Base-by-base conservation (phyloP, 2,888 invertebrate species). In the Heteromyza rotundicornis region DNA sequence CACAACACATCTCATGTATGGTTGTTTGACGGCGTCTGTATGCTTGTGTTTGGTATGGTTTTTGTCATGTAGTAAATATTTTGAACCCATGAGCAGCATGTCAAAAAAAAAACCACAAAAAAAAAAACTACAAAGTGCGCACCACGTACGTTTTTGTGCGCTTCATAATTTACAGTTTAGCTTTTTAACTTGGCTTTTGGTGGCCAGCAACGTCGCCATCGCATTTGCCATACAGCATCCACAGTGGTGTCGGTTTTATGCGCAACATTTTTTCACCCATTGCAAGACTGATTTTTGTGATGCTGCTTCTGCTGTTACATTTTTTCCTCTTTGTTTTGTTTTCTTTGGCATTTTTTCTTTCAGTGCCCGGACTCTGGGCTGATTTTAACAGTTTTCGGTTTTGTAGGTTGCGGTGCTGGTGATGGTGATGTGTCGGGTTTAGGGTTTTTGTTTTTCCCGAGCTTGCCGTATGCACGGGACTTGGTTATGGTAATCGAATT, bases 401-500 rank as follows among this genome's bases (percentile, higher is more conserved):
- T 56, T 14, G 19, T 44, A n/a, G 14, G 40, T 40, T 40, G 40
- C 14, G 40, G 14, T n/a, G 40, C 10, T 40, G 14, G 5, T n/a
- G 40, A 3, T n/a, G 40, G 40, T n/a, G 40, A 3, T 14, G 40
- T 19, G 16, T 22, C 24, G 5, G 40, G 10, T 17, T 27, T 44
- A 1, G 16, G 2, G 17, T 17, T 14, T 44, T 40, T 22, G 67
- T 70, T 69, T 69, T 70, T 63, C 67, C 66, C 72, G 70, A 73
- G 75, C 74, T 74, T 74, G 73, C 40, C 40, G 16, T 71, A 71
- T 69, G 72, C 75, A 67, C 70, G 70, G 75, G 69, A 75, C 74
- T 76, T 77, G 76, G 78, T 78, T 76, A 76, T 77, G 77, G 77
- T 77, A 77, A 77, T 77, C 77, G 77, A 77, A 77, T 77, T 77